Base-by-base conservation (phyloP, 2,888 invertebrate species). In the Tenthredo livida region DNA sequence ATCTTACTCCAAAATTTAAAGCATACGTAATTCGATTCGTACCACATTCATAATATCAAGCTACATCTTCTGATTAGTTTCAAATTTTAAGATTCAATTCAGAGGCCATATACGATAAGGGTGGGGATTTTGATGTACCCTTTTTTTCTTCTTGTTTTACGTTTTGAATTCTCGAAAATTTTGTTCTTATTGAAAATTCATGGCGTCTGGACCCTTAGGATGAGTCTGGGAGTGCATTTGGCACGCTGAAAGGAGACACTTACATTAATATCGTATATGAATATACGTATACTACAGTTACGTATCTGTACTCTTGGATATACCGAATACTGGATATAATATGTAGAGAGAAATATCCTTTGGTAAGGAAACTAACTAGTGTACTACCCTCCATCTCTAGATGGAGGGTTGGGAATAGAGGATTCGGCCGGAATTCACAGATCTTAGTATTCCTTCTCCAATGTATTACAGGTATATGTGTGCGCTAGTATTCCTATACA, bases 351-450 rank as follows among this genome's bases (percentile, higher is more conserved):
- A 73, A 37, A 73, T 73, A 58, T 80, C 80, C 80, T 80, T 58
- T 80, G 80, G 61, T 33, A 25, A 3, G 58, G 37, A 21, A 58
- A 80, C 58, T 40, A 58, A 80, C 80, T 21, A 61, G 61, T 33
- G 80, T 40, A 80, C 50, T 77, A 77, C 50, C 25, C 25, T 25
- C 17, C 21, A 17, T 4, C 25, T 29, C 12, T 15, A 21, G 3
- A 73, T 21, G 72, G 72, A 37, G 10, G 72, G 72, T 21, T 73
- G 40, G 43, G 72, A 43, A 43, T 43, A 17, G 72, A 73, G 72
- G 37, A 73, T 80, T 80, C 61, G 58, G 61, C 83, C 21, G 50
- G 67, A 83, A 83, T 83, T 83, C 70, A 33, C 83, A 67, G 65
- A 83, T 83, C 83, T 83, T 83, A 33, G 43, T 47, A 21, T 29